Conservation (phyloP, 1,140 invertebrate genomes). For the Sesamia nonagrioides region DNA sequence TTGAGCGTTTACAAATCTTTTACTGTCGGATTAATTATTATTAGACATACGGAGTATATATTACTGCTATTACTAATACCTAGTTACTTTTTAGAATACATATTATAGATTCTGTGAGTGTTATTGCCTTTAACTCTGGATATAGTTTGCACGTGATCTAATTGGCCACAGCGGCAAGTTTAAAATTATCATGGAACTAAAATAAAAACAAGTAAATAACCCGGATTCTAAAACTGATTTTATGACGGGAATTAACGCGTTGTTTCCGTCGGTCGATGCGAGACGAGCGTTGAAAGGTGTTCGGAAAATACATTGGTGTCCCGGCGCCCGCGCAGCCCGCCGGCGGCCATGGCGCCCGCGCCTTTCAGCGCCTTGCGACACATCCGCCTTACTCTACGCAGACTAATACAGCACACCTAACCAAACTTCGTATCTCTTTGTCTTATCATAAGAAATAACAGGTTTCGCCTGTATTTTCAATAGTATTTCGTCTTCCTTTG, state of each 20-base stretch:
- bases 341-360: constrained; percentile 60
- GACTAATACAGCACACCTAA: constrained; percentile 18
- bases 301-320: constrained; percentile 81
- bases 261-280: constrained; percentile 86
- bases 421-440: constrained; percentile 23
- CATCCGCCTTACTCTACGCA: constrained; percentile 54
- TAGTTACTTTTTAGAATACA: background rate
- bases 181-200: constrained; percentile 86
- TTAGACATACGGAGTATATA: too few species aligned
- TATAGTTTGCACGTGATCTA: constrained; percentile 82
- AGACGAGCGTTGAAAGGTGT: constrained; percentile 85
- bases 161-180: constrained; percentile 82
- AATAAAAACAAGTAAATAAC: constrained; percentile 88
- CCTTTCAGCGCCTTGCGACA: constrained; percentile 63
- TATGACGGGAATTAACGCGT: constrained; percentile 87
- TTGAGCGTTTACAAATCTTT: too few species aligned
- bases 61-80: too few species aligned
- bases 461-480: background rate
- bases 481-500: background rate
- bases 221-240: constrained; percentile 87
- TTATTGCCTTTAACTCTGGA: constrained; percentile 53
- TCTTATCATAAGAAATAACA: background rate
- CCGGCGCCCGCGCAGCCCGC: constrained; percentile 60
- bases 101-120: background rate
- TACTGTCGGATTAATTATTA: too few species aligned